phyloP scores from a whole-genome alignment of 2,797 vertebrate species.

The Morus bassanus region DNA sequence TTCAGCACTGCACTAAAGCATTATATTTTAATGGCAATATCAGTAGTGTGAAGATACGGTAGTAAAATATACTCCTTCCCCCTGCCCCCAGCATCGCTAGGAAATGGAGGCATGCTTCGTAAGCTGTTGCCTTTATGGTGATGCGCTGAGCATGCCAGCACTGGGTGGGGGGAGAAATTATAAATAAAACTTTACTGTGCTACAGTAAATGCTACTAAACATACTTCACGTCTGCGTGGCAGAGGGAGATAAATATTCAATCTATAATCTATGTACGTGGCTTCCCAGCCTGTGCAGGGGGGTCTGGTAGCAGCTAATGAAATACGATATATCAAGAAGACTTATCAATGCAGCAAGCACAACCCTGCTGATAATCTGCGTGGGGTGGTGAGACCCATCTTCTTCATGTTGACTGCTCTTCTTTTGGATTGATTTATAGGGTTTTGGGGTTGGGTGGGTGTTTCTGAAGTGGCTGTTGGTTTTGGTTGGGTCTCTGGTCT shows the following conservation, averaged over 20 bases:
- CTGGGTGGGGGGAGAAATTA: background rate
- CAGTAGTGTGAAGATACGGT: conserved; percentile 20
- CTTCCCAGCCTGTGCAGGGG: background rate
- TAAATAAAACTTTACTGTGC: conserved; percentile 55
- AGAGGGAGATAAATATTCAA: conserved; percentile 22
- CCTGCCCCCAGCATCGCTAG: background rate
- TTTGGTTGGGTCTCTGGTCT: background rate
- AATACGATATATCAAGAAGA: background rate
- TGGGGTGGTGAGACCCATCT: background rate
- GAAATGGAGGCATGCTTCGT: background rate
- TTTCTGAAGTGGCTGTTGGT: background rate
- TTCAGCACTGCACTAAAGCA: background rate
- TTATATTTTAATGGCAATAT: conserved; percentile 51
- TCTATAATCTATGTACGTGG: conserved; percentile 48
- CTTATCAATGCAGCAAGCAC: background rate
- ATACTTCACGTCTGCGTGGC: background rate
- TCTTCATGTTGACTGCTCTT: background rate
- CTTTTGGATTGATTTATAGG: background rate
- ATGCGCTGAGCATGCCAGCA: background rate
- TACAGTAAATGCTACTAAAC: background rate
- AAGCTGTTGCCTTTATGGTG: background rate
- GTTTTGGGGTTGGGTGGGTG: background rate
- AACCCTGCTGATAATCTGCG: background rate
- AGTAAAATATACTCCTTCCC: background rate
- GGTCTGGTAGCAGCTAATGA: background rate